These are phyloP conservation scores for Trimorus sp. DNA, from an alignment of 2,888 invertebrate genomes.

Conservation along the genomic window DNA sequence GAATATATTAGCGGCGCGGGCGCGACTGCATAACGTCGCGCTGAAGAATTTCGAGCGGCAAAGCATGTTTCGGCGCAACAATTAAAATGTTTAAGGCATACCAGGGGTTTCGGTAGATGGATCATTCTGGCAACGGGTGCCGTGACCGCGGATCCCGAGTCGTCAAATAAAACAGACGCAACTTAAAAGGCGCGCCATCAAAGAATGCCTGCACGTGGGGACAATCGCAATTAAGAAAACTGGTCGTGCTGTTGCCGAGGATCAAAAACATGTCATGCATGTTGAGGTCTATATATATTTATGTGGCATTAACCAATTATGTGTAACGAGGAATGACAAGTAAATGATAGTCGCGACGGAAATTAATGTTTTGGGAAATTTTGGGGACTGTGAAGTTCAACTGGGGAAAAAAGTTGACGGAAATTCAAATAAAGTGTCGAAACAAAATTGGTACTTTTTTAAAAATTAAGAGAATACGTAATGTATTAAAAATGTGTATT, in stretches of 20 bases:
- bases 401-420: too few relatives aligned
- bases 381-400: too few relatives aligned
- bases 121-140: slow-evolving; percentile 68
- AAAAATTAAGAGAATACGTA: too few relatives aligned
- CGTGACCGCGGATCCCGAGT: slow-evolving; percentile 59
- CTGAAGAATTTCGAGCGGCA: slow-evolving; percentile 62
- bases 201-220: slow-evolving; percentile 64
- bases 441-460: too few relatives aligned
- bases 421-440: too few relatives aligned
- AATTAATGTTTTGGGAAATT: too few relatives aligned
- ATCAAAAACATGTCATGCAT: slow-evolving; percentile 54
- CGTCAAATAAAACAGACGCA: slow-evolving; percentile 59
- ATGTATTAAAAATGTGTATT: too few relatives aligned
- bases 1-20: slow-evolving; percentile 57
- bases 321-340: neutral
- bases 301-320: slow-evolving; percentile 45
- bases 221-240: slow-evolving; percentile 66
- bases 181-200: slow-evolving; percentile 64
- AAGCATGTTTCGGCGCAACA: slow-evolving; percentile 76
- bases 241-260: slow-evolving; percentile 51
- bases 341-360: too few relatives aligned
- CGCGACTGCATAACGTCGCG: slow-evolving; percentile 39
- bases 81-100: slow-evolving; percentile 78
- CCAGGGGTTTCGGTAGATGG: slow-evolving; percentile 70
- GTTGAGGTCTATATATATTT: slow-evolving; percentile 34